Conservation (phyloP, 2,888 invertebrate genomes). For the Resseliella maxima region DNA sequence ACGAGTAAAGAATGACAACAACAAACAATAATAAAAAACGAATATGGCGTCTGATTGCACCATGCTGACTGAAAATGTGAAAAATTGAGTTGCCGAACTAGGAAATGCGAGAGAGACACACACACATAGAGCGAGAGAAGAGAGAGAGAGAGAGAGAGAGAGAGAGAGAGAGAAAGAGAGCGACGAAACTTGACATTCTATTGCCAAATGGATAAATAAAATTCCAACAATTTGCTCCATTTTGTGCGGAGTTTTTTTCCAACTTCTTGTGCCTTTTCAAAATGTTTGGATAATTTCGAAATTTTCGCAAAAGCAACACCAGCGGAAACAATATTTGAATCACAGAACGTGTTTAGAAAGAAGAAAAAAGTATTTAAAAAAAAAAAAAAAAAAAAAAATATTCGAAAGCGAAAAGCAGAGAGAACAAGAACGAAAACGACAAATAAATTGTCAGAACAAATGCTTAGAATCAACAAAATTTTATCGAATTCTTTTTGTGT, state of each 20-base stretch:
- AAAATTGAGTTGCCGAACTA: not conserved
- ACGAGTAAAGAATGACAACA: not conserved
- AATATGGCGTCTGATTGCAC: constrained; percentile 37
- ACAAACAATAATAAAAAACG: not conserved
- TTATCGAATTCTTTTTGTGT: not conserved
- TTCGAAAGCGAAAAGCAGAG: not conserved
- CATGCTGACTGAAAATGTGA: constrained; percentile 29
- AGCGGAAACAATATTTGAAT: not conserved
- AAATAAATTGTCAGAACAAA: not conserved
- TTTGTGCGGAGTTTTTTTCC: not conserved
- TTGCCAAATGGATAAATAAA: constrained; percentile 47
- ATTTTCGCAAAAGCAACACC: not conserved
- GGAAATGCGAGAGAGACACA: not conserved
- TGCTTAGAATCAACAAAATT: not conserved
- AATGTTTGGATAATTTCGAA: not conserved
- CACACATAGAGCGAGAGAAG: not conserved
- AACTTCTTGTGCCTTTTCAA: not conserved
- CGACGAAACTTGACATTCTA: not conserved
- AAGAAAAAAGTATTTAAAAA: too few relatives aligned
- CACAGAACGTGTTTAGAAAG: not conserved
- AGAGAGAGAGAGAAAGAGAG: not conserved
- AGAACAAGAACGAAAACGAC: not conserved
- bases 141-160: too few relatives aligned
- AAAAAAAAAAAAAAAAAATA: too few relatives aligned
- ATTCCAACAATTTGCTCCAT: constrained; percentile 47